Conservation (phyloP, 2,888 invertebrate species). For the Parelbella ahira region DNA sequence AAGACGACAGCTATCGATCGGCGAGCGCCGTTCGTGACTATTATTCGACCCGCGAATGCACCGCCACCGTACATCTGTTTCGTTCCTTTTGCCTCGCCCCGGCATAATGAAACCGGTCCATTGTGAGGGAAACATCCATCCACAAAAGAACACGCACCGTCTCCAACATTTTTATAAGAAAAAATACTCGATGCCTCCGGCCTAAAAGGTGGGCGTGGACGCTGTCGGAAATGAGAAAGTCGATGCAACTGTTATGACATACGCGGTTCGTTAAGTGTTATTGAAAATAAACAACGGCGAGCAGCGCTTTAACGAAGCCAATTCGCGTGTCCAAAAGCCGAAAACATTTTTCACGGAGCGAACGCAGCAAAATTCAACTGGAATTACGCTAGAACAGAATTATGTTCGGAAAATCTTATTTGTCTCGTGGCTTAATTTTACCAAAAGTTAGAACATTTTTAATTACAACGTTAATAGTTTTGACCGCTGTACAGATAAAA, state of each 20-base stretch:
- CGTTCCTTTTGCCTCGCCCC: conserved; percentile 71
- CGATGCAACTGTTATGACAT: conserved; percentile 76
- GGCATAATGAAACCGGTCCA: conserved; percentile 74
- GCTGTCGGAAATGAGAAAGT: conserved; percentile 72
- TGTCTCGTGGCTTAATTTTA: not conserved
- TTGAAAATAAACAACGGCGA: conserved; percentile 66
- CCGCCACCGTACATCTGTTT: conserved; percentile 75
- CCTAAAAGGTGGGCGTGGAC: conserved; percentile 69
- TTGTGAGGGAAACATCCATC: conserved; percentile 69
- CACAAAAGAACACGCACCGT: conserved; percentile 76
- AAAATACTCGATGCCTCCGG: conserved; percentile 65
- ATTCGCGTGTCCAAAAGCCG: conserved; percentile 37
- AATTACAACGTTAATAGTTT: too few relatives aligned
- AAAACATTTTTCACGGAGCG: conserved; percentile 30
- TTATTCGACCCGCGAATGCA: conserved; percentile 63
- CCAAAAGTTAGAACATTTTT: too few relatives aligned
- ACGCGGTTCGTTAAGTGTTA: conserved; percentile 67
- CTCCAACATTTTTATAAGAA: conserved; percentile 66
- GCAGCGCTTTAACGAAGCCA: conserved; percentile 46
- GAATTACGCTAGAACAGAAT: conserved; percentile 32
- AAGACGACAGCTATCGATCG: conserved; percentile 68
- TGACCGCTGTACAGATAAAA: too few relatives aligned
- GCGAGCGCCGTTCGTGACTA: conserved; percentile 65
- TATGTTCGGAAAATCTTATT: conserved; percentile 27
- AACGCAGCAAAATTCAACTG: conserved; percentile 24